Evolutionary conservation across 1,140 invertebrate species (phyloP).

Genomic region (Argopecten irradians): DNA sequence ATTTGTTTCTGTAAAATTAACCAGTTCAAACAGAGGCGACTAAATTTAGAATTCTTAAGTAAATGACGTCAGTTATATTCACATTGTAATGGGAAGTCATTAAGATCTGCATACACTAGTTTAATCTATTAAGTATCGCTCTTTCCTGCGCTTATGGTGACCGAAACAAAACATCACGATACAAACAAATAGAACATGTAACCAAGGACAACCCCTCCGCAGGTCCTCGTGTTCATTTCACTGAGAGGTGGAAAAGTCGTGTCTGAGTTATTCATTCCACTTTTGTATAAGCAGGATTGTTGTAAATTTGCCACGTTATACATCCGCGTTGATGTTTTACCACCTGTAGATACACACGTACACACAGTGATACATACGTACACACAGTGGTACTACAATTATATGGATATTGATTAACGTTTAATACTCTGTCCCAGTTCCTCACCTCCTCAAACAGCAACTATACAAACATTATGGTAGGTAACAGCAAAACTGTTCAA

Average conservation of each 20-base stretch:
- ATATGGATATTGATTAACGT: neutral
- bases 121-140: slow-evolving; percentile 23
- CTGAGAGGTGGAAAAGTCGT: neutral
- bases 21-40: neutral
- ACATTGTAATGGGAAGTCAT: neutral
- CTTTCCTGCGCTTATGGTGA: neutral
- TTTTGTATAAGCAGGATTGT: neutral
- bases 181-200: neutral
- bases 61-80: neutral
- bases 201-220: neutral
- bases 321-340: neutral
- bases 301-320: neutral
- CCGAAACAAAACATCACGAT: neutral
- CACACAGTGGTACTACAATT: neutral
- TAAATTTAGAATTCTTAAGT: neutral
- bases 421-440: neutral
- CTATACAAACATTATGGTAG: neutral
- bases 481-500: too few relatives aligned
- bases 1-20: neutral
- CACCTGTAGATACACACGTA: neutral
- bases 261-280: neutral
- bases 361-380: neutral
- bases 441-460: neutral
- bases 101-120: neutral
- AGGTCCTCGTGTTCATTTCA: neutral